Conservation (phyloP, 1,140 invertebrate species). For the Micrasema longulum region DNA sequence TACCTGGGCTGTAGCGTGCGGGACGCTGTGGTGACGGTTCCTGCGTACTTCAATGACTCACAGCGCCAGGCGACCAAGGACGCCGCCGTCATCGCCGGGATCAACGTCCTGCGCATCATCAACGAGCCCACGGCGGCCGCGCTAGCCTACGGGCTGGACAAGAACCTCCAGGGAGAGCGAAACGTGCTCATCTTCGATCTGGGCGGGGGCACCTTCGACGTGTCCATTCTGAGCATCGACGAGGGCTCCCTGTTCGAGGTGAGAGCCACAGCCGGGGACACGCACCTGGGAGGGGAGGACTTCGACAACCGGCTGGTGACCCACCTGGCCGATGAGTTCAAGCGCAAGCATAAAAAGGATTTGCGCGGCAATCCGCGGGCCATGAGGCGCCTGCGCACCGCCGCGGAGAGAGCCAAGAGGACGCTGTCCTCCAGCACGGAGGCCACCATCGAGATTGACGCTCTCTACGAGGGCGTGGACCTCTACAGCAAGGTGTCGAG, state of each 20-base stretch:
- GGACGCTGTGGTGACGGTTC: slow-evolving; percentile 81
- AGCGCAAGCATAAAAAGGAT: slow-evolving; percentile 86
- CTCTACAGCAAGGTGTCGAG: slow-evolving; percentile 89
- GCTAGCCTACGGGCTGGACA: slow-evolving; percentile 86
- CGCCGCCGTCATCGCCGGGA: slow-evolving; percentile 79
- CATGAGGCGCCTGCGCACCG: slow-evolving; percentile 80
- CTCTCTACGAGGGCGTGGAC: slow-evolving; percentile 81
- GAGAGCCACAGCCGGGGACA: slow-evolving; percentile 82
- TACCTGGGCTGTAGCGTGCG: slow-evolving; percentile 70
- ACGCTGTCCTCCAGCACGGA: slow-evolving; percentile 76
- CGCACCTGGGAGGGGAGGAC: slow-evolving; percentile 81
- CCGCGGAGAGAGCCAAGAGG: slow-evolving; percentile 79
- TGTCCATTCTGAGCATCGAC: slow-evolving; percentile 88
- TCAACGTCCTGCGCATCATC: slow-evolving; percentile 88
- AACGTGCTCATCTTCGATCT: slow-evolving; percentile 82
- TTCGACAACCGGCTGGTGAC: slow-evolving; percentile 87
- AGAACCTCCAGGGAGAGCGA: slow-evolving; percentile 84
- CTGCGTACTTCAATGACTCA: slow-evolving; percentile 76
- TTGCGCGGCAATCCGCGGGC: slow-evolving; percentile 80
- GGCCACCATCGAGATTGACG: slow-evolving; percentile 80
- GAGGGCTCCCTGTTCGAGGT: slow-evolving; percentile 87
- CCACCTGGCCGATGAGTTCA: slow-evolving; percentile 83
- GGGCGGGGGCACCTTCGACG: slow-evolving; percentile 85
- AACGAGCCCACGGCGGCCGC: slow-evolving; percentile 87
- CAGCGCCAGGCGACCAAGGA: slow-evolving; percentile 79